Base-by-base conservation (phyloP, 1,140 invertebrate species). In the Portunus trituberculatus region DNA sequence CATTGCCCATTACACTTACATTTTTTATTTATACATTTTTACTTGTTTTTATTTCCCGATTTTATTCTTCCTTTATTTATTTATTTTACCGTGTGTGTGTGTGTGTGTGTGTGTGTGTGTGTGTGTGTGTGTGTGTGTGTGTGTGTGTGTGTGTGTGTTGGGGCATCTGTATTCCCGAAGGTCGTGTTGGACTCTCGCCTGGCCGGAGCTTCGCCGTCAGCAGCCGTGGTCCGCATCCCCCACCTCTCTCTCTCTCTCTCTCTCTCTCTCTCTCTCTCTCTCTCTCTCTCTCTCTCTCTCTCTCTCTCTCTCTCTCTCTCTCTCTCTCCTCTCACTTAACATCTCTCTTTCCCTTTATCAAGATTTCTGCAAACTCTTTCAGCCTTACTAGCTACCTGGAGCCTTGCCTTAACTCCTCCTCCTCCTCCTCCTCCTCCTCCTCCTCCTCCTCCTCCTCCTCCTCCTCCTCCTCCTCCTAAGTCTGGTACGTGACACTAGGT, bases 391-490 rank as follows among this genome's bases (percentile, higher is more conserved):
- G 16, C 52, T 20, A 59, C 52, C 16, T 20, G 16, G 8, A 59
- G 8, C 52, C 52, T 14, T 59, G 52, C 8, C 52, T 59, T 59
- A 14, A 59, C 10, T 59, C 52, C 52, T 20, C 52, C 52, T 39
- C 39, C 39, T 59, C 52, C 10, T 76, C 67, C 67, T 76, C 67
- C 67, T 76, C n/a, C n/a, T 76, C n/a, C 67, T 76, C n/a, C 67
- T 76, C n/a, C 67, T 76, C n/a, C 67, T 76, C n/a, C 67, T 76
- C n/a, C 67, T 76, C n/a, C 67, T 76, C n/a, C 67, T 76, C n/a
- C 67, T 76, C n/a, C 25, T 76, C n/a, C 67, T 76, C n/a, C 67
- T n/a, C 67, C 67, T 25, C 67, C 67, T 76, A 76, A 76, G 52
- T 59, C 52, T 59, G 52, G 2, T 59, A 59, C 52, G 52, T 59